Percentiles rank a stretch among this genome's conserved stretches.
Evolutionary conservation across 2,113 vertebrate species (phyloP).

Genomic region (Myanophis thanlyinensis): DNA sequence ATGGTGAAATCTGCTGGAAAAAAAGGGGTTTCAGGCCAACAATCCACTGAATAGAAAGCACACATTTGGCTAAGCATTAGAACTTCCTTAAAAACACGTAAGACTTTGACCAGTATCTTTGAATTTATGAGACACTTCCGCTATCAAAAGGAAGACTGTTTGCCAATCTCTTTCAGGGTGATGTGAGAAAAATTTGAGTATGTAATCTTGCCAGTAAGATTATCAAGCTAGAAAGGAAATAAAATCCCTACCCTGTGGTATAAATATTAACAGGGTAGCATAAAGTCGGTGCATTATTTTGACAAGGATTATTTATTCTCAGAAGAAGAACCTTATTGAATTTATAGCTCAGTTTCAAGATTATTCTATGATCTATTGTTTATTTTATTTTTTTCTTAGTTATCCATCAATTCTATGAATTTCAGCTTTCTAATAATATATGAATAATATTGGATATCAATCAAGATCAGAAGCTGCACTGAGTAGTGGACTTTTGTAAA

Average conservation of each 20-base stretch:
- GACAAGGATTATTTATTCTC: background rate
- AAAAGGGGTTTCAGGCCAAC: background rate
- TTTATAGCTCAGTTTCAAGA: background rate
- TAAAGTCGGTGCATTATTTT: background rate
- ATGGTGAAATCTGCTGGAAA: conserved; percentile 3
- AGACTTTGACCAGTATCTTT: background rate
- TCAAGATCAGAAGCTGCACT: background rate
- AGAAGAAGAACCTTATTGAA: background rate
- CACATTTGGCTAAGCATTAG: conserved; percentile 8
- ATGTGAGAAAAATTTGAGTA: background rate
- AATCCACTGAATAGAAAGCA: conserved; percentile 27
- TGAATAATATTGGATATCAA: background rate
- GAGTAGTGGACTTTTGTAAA: background rate
- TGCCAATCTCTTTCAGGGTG: background rate
- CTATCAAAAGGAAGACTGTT: background rate
- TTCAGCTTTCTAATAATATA: background rate
- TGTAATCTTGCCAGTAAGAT: too few relatives aligned
- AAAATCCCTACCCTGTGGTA: background rate
- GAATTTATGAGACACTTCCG: background rate
- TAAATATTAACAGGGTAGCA: background rate
- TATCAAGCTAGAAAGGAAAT: background rate
- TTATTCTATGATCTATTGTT: background rate
- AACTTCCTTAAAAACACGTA: conserved; percentile 15
- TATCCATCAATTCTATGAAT: background rate
- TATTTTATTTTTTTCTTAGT: background rate